Percentiles rank a stretch among this genome's conserved stretches.
These are phyloP conservation scores for Gymnoscelis rufifasciata DNA, from an alignment of 2,888 invertebrate species.

Conservation along the genomic window DNA sequence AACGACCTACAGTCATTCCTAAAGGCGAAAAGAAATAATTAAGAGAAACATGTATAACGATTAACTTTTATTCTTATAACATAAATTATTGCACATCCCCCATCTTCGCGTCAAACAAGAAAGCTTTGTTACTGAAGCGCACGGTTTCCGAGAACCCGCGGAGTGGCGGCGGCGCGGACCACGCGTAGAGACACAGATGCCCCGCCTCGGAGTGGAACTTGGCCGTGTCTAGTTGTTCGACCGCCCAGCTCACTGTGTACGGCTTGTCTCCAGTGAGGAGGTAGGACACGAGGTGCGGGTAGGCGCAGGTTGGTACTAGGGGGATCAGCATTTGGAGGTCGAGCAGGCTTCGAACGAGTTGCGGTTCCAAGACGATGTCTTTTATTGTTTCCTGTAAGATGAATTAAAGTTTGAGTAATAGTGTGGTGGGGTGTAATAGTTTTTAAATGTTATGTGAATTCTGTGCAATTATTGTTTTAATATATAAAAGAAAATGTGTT, in stretches of 20 bases:
- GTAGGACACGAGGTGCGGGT: constrained; percentile 48
- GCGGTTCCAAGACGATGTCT: constrained; percentile 51
- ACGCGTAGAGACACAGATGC: constrained; percentile 48
- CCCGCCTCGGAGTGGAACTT: constrained; percentile 63
- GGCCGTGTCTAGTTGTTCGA: constrained; percentile 45
- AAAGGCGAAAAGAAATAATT: too few relatives aligned
- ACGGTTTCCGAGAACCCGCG: constrained; percentile 61
- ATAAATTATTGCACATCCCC: background rate
- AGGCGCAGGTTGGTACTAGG: constrained; percentile 57
- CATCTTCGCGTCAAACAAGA: constrained; percentile 16
- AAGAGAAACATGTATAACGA: too few relatives aligned
- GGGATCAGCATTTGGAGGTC: constrained; percentile 57
- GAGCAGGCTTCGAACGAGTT: constrained; percentile 57
- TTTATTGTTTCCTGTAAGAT: constrained; percentile 48
- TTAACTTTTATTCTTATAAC: background rate
- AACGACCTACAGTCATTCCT: too few relatives aligned
- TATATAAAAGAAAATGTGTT: too few relatives aligned
- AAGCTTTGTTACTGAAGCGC: constrained; percentile 46
- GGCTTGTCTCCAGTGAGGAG: constrained; percentile 36
- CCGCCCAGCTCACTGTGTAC: constrained; percentile 56
- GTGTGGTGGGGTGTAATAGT: too few relatives aligned
- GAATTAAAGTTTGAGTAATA: constrained; percentile 2
- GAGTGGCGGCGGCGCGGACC: constrained; percentile 53
- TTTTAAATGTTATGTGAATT: too few relatives aligned
- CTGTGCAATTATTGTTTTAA: too few relatives aligned